Conservation (phyloP, 2,888 invertebrate genomes). For the Hemithea aestivaria region DNA sequence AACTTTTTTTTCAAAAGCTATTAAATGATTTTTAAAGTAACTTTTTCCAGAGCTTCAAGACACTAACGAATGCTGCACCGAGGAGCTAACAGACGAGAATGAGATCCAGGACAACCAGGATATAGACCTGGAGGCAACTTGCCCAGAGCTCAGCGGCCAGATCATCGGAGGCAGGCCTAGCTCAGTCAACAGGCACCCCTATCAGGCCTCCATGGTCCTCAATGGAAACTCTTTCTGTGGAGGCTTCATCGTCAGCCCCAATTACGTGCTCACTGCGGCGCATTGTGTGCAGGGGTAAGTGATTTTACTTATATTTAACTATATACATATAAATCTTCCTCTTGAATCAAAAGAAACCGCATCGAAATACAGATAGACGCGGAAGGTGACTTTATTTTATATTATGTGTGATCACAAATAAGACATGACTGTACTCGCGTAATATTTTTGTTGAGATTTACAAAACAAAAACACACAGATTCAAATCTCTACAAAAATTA, state of each 20-base stretch:
- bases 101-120: constrained; percentile 40
- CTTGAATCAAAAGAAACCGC: too few relatives aligned
- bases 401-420: too few relatives aligned
- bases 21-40: constrained; percentile 12
- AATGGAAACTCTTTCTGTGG: constrained; percentile 73
- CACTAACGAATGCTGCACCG: constrained; percentile 44
- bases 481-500: too few relatives aligned
- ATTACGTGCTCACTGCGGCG: constrained; percentile 67
- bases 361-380: too few relatives aligned
- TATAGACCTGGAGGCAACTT: constrained; percentile 52
- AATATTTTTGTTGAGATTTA: too few relatives aligned
- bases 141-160: constrained; percentile 68
- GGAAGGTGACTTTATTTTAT: too few relatives aligned
- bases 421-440: too few relatives aligned
- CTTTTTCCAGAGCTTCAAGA: constrained; percentile 53
- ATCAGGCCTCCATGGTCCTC: constrained; percentile 67
- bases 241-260: constrained; percentile 64
- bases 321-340: too few relatives aligned
- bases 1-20: too few relatives aligned
- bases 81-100: constrained; percentile 25
- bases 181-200: constrained; percentile 62
- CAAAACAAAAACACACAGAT: too few relatives aligned
- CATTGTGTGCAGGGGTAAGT: constrained; percentile 73
- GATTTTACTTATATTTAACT: not conserved
- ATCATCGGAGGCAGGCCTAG: constrained; percentile 67